Conservation (phyloP, 1,140 invertebrate species). For the Cryptotermes secundus region DNA sequence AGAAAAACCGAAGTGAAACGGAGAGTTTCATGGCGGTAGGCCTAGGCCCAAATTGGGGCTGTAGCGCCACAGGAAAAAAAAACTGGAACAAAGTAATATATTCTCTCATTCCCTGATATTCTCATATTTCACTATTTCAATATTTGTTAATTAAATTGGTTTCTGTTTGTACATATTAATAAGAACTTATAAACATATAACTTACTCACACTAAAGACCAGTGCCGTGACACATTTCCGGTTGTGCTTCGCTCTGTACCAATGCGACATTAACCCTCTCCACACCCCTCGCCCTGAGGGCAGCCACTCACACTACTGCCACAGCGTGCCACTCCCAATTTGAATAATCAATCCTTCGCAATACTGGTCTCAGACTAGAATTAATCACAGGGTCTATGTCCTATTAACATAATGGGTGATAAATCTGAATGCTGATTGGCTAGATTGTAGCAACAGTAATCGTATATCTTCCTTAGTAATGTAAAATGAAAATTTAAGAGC, state of each 20-base stretch:
- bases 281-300: background rate
- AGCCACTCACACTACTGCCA: background rate
- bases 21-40: too few species aligned
- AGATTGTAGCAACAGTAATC: background rate
- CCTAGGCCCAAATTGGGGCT: too few species aligned
- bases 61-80: too few species aligned
- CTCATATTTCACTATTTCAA: background rate
- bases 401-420: conserved; percentile 18
- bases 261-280: too few species aligned
- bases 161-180: background rate
- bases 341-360: conserved; percentile 19
- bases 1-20: too few species aligned
- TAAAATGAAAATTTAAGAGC: background rate
- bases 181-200: background rate
- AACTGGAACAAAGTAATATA: too few species aligned
- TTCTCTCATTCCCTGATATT: background rate
- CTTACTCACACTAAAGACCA: background rate
- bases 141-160: background rate
- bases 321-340: conserved; percentile 4
- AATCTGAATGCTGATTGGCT: background rate
- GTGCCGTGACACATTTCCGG: background rate
- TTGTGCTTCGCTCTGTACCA: background rate
- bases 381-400: conserved; percentile 8
- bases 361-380: background rate
- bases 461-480: background rate